Evolutionary conservation across 1,140 invertebrate species (phyloP).

Genomic region (Wasmannia auropunctata): DNA sequence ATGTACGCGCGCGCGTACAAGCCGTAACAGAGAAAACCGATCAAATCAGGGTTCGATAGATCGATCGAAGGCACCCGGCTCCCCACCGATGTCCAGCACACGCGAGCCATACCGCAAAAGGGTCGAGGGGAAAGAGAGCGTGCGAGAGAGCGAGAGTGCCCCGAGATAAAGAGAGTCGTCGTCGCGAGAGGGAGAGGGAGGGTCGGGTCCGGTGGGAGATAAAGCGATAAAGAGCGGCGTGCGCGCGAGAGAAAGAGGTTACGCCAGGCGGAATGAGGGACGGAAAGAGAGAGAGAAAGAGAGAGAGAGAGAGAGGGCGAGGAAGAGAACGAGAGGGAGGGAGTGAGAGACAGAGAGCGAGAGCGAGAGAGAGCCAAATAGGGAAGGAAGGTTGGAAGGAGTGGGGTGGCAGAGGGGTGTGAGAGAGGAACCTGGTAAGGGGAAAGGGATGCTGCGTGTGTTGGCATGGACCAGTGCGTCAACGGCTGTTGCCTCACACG

Average conservation of each 20-base stretch:
- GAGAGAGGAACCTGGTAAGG: constrained; percentile 74
- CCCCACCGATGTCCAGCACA: constrained; percentile 75
- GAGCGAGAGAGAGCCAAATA: constrained; percentile 56
- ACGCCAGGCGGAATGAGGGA: constrained; percentile 73
- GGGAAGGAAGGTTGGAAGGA: constrained; percentile 67
- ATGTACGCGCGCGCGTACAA: background rate
- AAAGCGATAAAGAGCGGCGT: constrained; percentile 73
- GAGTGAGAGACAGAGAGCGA: constrained; percentile 59
- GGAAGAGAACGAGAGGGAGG: constrained; percentile 36
- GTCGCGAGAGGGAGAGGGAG: constrained; percentile 59
- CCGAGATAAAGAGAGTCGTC: constrained; percentile 56
- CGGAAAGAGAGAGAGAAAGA: constrained; percentile 60
- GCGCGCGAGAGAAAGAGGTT: constrained; percentile 67
- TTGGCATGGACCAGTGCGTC: constrained; percentile 86
- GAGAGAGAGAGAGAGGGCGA: constrained; percentile 7
- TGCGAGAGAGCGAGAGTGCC: constrained; percentile 55
- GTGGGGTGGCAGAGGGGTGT: constrained; percentile 72
- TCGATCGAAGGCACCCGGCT: constrained; percentile 60
- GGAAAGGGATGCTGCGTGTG: constrained; percentile 85
- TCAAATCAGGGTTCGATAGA: constrained; percentile 73
- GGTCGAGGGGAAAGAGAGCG: constrained; percentile 69
- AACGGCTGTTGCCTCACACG: constrained; percentile 86
- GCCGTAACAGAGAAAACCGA: constrained; percentile 42
- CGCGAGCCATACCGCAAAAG: constrained; percentile 76
- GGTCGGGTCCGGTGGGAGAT: constrained; percentile 74